A percentile compares a stretch with the other conserved stretches of the same genome.
Evolutionary conservation across 2,888 invertebrate species (phyloP).

Genomic region (Mythimna vitellina): DNA sequence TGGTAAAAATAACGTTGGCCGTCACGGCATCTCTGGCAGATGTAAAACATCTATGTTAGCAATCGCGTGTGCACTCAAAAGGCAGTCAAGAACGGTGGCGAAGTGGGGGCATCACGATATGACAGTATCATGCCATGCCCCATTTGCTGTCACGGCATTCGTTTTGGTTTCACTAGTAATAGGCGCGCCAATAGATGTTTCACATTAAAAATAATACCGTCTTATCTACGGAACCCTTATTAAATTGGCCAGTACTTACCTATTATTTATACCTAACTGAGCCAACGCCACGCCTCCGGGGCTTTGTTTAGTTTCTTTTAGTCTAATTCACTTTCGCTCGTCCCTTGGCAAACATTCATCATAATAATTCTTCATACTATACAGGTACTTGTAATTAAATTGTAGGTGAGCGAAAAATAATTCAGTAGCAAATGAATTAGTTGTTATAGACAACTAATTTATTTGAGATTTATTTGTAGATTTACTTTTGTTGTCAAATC

Average conservation of each 20-base stretch:
- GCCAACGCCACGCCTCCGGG: constrained; percentile 32
- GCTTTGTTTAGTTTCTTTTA: constrained; percentile 61
- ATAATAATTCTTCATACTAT: constrained; percentile 40
- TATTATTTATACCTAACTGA: constrained; percentile 26
- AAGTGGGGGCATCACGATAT: no score
- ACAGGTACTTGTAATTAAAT: constrained; percentile 41
- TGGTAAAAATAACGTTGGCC: no score
- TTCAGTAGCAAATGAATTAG: background rate
- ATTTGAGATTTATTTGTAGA: background rate
- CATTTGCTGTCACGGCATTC: no score
- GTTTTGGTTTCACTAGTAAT: no score
- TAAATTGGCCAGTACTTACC: constrained; percentile 19
- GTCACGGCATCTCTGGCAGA: no score
- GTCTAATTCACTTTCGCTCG: constrained; percentile 57
- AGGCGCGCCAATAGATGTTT: no score
- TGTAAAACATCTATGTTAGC: no score
- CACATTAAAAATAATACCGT: background rate
- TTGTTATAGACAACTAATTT: no score
- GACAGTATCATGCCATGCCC: no score
- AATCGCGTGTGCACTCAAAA: no score
- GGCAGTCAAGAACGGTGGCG: no score
- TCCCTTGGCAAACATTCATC: constrained; percentile 60
- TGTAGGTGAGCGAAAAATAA: constrained; percentile 17
- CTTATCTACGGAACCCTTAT: constrained; percentile 25
- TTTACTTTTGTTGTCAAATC: background rate